Evolutionary conservation across 2,888 invertebrate species (phyloP).

Genomic region (Acronicta aceris): DNA sequence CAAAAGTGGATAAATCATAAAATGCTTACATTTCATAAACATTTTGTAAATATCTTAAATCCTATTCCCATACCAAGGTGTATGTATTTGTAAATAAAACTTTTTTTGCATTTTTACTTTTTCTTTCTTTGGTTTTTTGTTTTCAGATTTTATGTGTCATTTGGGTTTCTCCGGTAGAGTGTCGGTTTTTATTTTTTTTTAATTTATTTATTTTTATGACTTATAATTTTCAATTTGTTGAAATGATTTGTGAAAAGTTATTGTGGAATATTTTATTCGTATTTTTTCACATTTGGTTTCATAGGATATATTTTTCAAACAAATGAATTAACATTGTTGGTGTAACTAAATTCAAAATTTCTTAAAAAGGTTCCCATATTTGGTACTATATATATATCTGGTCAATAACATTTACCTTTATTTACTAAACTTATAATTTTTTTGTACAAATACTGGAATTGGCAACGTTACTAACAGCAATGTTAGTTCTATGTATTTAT

Average conservation of each 20-base stretch:
- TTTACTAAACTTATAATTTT: conserved; percentile 51
- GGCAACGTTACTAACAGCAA: conserved; percentile 67
- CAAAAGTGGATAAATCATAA: not conserved
- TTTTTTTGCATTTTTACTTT: conserved; percentile 55
- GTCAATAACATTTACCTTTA: conserved; percentile 36
- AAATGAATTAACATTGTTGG: conserved; percentile 75
- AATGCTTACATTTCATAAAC: not conserved
- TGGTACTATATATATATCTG: conserved; percentile 19
- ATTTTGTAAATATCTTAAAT: conserved; percentile 41
- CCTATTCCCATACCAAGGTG: conserved; percentile 30
- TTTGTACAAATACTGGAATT: conserved; percentile 52
- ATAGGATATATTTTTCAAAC: conserved; percentile 24
- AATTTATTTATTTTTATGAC: conserved; percentile 57
- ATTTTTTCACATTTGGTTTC: conserved; percentile 69
- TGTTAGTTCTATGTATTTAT: conserved; percentile 67
- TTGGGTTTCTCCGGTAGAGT: conserved; percentile 86
- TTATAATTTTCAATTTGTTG: conserved; percentile 52
- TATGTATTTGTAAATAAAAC: conserved; percentile 47
- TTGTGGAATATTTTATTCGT: conserved; percentile 49
- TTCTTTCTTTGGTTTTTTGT: conserved; percentile 69
- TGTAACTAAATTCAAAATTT: conserved; percentile 46
- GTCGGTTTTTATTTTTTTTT: conserved; percentile 74
- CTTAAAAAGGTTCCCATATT: conserved; percentile 11
- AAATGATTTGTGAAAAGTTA: conserved; percentile 66
- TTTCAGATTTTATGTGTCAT: conserved; percentile 81